Base-by-base conservation (phyloP, 2,888 invertebrate species). In the Agrenia bidenticulata region DNA sequence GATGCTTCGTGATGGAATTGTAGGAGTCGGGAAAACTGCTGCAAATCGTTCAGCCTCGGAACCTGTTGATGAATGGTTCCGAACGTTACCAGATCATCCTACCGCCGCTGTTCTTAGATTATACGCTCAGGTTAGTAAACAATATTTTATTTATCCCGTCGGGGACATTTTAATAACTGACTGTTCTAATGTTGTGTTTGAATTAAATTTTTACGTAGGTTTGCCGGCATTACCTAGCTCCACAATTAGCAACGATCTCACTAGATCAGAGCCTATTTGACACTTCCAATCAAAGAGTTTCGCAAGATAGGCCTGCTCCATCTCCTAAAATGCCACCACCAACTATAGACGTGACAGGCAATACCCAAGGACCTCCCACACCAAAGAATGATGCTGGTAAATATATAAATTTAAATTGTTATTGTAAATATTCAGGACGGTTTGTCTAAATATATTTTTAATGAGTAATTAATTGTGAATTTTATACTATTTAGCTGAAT, bases 41-140 rank as follows among this genome's bases (percentile, higher is more conserved):
- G 84, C 85, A 50, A 82, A 84, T 67, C 87, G 86, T 77, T 79
- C 86, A 61, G 84, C 85, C 9, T 83, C 84, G 67, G 83, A 87
- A 67, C 87, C 88, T 11, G 83, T 89, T 2, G 94, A 94, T 78
- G 94, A 94, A 50, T 96, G 95, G 95, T 89, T 94, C 78, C 89
- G 88, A 70, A 84, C 88, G 60, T 82, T 94, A 60, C 92, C 90
- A 2, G 89, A 91, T 77, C 89, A 89, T 61, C 86, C 88, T 65
- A 84, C 90, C 49, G 90, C 91, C 21, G 89, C 89, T 76, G 89
- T 92, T 81, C 83, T 97, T 77, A 88, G 89, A 77, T 84, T 94
- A 51, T 96, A 96, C 82, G 92, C 94, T 51, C 87, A 89, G 80
- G 88, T 85, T 77, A 77, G 78, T 5, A 45, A 9, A 9, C 5